phyloP scores from a whole-genome alignment of 1,140 invertebrate species.

The Neotoxoptera formosana region DNA sequence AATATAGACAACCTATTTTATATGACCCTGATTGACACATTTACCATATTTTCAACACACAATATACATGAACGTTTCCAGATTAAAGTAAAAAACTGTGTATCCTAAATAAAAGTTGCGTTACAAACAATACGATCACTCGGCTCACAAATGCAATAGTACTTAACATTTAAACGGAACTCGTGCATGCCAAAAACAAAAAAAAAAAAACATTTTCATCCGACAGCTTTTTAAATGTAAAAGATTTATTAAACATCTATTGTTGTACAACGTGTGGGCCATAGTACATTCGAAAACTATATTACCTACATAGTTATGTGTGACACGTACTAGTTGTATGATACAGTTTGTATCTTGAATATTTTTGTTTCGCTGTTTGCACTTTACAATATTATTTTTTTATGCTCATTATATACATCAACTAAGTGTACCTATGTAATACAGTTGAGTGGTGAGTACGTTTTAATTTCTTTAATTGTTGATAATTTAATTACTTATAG shows the following conservation, averaged over 20 bases:
- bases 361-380: not conserved
- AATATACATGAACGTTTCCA: not conserved
- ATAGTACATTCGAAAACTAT: not conserved
- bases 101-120: not conserved
- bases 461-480: not conserved
- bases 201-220: not conserved
- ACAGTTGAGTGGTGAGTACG: not conserved
- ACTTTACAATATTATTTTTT: not conserved
- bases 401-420: not conserved
- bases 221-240: not conserved
- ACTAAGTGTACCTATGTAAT: not conserved
- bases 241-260: slow-evolving; percentile 8
- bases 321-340: not conserved
- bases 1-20: not conserved
- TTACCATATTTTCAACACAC: not conserved
- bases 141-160: not conserved
- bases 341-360: not conserved
- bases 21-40: not conserved
- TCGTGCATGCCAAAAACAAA: not conserved
- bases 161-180: slow-evolving; percentile 5
- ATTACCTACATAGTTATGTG: not conserved
- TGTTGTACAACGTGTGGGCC: not conserved
- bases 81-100: slow-evolving; percentile 40
- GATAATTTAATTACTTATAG: not conserved
- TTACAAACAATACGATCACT: not conserved